A percentile compares a stretch with the other conserved stretches of the same genome.
phyloP scores from a whole-genome alignment of 2,797 vertebrate genomes.

The Sebastiscus tertius region DNA sequence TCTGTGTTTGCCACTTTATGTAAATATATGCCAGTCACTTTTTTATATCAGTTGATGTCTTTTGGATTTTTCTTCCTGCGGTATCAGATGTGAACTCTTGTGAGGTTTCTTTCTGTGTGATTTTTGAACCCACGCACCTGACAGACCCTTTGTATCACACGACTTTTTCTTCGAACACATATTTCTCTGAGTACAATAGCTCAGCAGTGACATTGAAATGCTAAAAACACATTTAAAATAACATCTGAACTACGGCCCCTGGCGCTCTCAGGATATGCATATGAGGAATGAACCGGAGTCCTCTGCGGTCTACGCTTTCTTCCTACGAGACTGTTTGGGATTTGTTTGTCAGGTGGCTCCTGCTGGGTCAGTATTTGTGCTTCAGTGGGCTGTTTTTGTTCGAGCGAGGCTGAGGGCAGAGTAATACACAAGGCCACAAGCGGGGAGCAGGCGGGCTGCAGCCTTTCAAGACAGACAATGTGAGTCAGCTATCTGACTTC shows the following conservation, averaged over 20 bases:
- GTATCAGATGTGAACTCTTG: constrained; percentile 11
- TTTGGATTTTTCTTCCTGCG: not conserved
- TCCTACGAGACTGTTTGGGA: constrained; percentile 10
- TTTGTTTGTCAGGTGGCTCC: constrained; percentile 50
- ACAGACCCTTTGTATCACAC: constrained; percentile 29
- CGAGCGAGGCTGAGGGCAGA: constrained; percentile 44
- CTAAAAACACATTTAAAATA: constrained; percentile 56
- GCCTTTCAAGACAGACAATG: constrained; percentile 69
- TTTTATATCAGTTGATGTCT: not conserved
- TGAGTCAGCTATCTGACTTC: constrained; percentile 80
- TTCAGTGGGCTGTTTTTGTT: constrained; percentile 55
- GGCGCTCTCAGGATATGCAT: constrained; percentile 43
- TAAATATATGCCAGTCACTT: constrained; percentile 10
- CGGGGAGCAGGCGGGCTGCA: constrained; percentile 40
- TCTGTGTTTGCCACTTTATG: not conserved
- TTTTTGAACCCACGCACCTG: constrained; percentile 27
- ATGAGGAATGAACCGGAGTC: constrained; percentile 31
- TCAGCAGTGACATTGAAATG: constrained; percentile 36
- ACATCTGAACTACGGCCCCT: constrained; percentile 34
- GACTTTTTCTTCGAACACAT: not conserved
- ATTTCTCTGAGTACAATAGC: constrained; percentile 23
- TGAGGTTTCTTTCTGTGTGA: constrained; percentile 1
- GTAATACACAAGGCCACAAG: constrained; percentile 53
- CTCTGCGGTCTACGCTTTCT: not conserved
- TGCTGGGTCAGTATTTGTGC: constrained; percentile 60